Conservation (phyloP, 2,797 vertebrate genomes). For the Vireo griseus region DNA sequence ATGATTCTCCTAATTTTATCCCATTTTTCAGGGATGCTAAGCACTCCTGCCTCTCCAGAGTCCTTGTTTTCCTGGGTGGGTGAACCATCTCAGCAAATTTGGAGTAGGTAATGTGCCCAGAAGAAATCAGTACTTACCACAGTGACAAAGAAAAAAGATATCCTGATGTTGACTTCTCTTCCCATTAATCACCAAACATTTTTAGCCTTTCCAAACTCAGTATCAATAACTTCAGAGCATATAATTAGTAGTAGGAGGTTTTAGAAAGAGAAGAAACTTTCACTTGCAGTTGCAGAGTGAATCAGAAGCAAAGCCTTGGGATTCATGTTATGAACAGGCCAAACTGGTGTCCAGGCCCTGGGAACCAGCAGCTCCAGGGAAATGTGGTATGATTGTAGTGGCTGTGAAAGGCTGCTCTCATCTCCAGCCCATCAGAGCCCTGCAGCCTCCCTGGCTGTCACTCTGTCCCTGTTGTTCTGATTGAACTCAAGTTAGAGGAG, state of each 20-base stretch:
- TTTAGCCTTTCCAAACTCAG: background rate
- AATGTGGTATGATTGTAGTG: background rate
- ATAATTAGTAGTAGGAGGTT: background rate
- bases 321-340: background rate
- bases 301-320: background rate
- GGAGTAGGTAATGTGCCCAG: background rate
- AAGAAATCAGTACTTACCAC: background rate
- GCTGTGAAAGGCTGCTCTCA: background rate
- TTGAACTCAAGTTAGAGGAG: background rate
- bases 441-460: background rate
- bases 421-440: background rate
- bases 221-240: background rate
- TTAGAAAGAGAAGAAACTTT: background rate
- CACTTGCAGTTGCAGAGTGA: background rate
- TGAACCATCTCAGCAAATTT: background rate
- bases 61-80: background rate
- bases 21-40: background rate
- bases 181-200: background rate
- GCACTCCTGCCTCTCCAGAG: background rate
- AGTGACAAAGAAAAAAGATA: background rate
- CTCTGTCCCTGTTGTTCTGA: background rate
- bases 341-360: background rate
- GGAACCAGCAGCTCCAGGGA: background rate
- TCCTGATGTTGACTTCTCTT: background rate
- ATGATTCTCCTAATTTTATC: background rate